Conservation (phyloP, 2,113 vertebrate genomes). For the Psettodes erumei region DNA sequence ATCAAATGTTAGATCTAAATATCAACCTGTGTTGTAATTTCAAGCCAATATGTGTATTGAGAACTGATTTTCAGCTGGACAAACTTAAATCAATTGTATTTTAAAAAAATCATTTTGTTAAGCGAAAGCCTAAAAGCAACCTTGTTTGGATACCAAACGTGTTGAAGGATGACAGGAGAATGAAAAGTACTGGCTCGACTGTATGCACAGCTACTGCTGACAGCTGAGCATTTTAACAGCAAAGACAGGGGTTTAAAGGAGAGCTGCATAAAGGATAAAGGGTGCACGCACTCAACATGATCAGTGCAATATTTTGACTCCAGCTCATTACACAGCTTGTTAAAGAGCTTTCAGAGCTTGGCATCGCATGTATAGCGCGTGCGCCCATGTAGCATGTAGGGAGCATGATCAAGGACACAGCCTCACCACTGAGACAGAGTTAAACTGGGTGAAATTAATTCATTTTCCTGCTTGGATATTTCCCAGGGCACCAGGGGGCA, state of each 20-base stretch:
- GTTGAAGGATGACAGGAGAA: neutral
- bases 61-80: conserved; percentile 3
- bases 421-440: conserved; percentile 75
- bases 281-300: conserved; percentile 36
- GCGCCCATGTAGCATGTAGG: conserved; percentile 60
- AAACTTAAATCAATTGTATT: neutral
- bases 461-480: conserved; percentile 81
- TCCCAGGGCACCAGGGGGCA: conserved; percentile 81
- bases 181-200: neutral
- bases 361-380: conserved; percentile 19
- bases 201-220: neutral
- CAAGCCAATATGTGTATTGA: neutral
- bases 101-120: neutral
- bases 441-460: conserved; percentile 84
- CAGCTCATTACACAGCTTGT: conserved; percentile 58
- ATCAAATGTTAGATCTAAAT: conserved; percentile 32
- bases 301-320: conserved; percentile 22
- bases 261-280: neutral
- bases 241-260: conserved; percentile 6
- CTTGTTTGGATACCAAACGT: neutral
- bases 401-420: conserved; percentile 75
- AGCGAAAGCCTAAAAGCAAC: neutral
- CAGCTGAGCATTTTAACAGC: neutral
- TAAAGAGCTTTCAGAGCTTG: conserved; percentile 53
- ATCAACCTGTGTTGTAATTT: conserved; percentile 23